Evolutionary conservation across 2,888 invertebrate species (phyloP), one percentile per base, ranked within the genome.

Genomic region (Tupiocoris notatus): DNA sequence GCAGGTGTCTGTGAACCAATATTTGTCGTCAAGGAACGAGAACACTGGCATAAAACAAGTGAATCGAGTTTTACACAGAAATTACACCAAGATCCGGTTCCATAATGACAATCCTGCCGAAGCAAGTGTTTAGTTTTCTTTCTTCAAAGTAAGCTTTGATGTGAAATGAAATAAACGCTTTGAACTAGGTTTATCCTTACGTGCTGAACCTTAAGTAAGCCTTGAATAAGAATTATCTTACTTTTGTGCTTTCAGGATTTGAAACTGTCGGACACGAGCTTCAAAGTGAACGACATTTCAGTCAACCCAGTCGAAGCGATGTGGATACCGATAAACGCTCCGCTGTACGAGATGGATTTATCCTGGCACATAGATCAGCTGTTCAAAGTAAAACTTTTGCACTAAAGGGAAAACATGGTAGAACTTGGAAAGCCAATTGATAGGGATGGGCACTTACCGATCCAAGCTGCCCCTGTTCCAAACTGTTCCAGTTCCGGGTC

Each of bases 291-390:
- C 9, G 73, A 62, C 12, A n/a, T n/a, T n/a, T n/a, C n/a, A n/a
- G 22, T 23, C 3, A 12, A 3, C 12, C 39, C 3, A 7, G 39
- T 12, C 3, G 12, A 39, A 3, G 39, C 39, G 3, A 7, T 39
- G 39, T 39, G 39, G 39, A 39, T 75, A 3, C 67, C 66, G 1
- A 22, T 75, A 2, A 75, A 75, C 25, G 66, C 62, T 54, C 75
- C 75, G 24, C 59, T 67, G 12, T 59, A 59, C 62, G 67, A 57
- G 0, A 75, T 75, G 75, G 75, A 75, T n/a, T 75, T 59, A 17
- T 25, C 67, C 12, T 9, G 2, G 16, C 75, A 75, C 39, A 67
- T 75, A 25, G 39, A 66, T 20, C 66, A 61, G 39, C 62, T 75
- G 0, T 75, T 75, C 39, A 57, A 66, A 39, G 75, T 75, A 39